A percentile compares a stretch with the other conserved stretches of the same genome.
Evolutionary conservation across 92 coral and sea anemone genomes (phyloP).

Genomic region (Zoanthus sansibaricus): DNA sequence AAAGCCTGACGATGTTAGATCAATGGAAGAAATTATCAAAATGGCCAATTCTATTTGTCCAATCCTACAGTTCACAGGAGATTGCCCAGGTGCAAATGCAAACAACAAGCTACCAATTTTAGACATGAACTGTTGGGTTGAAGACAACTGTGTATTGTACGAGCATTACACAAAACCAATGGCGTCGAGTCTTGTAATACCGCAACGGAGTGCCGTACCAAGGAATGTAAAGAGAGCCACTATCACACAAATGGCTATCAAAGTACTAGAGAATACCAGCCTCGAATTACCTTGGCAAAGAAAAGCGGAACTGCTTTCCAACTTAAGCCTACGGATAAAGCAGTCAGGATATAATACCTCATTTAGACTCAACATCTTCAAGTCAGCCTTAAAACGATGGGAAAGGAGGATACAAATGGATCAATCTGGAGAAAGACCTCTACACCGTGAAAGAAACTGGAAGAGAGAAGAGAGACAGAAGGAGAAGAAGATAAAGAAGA

Average conservation of each 20-base stretch:
- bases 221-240: conserved; percentile 28
- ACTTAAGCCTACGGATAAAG: conserved; percentile 37
- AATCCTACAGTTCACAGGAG: conserved; percentile 20
- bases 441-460: conserved; percentile 35
- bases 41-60: conserved; percentile 34
- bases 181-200: conserved; percentile 26
- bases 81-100: conserved; percentile 21
- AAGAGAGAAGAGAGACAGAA: conserved; percentile 16
- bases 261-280: conserved; percentile 35
- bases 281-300: conserved; percentile 27
- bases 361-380: conserved; percentile 29
- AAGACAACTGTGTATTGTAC: conserved; percentile 34
- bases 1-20: conserved; percentile 20
- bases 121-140: conserved; percentile 32
- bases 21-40: conserved; percentile 34
- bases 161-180: conserved; percentile 17
- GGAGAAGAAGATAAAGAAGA: no score
- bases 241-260: conserved; percentile 40
- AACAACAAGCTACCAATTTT: conserved; percentile 10
- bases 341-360: conserved; percentile 20
- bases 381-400: conserved; percentile 27
- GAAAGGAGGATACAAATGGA: conserved; percentile 34
- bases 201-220: conserved; percentile 26
- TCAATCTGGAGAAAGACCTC: conserved; percentile 41
- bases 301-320: conserved; percentile 15